phyloP scores from a whole-genome alignment of 1,140 invertebrate genomes.

The Helicoverpa armigera region DNA sequence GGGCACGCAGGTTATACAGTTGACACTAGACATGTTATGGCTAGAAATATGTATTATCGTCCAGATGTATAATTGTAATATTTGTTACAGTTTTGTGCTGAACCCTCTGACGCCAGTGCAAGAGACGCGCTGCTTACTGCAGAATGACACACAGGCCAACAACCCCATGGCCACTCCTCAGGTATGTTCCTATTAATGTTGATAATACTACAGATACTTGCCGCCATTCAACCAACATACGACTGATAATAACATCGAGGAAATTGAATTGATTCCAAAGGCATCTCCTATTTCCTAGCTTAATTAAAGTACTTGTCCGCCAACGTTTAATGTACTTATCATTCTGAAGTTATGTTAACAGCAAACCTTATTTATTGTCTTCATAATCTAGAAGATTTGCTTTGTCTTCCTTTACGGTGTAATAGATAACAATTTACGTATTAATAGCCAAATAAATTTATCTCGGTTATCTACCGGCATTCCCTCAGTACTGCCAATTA shows the following conservation, averaged over 20 bases:
- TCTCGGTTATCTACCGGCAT: constrained; percentile 51
- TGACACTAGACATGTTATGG: not conserved
- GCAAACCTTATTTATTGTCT: constrained; percentile 8
- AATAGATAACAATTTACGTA: constrained; percentile 37
- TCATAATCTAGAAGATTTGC: constrained; percentile 20
- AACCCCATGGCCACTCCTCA: constrained; percentile 94
- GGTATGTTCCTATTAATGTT: constrained; percentile 62
- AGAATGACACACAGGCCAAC: constrained; percentile 96
- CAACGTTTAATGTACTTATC: constrained; percentile 15
- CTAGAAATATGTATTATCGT: not conserved
- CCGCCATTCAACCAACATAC: not conserved
- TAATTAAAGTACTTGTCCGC: constrained; percentile 35
- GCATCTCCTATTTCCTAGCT: constrained; percentile 2
- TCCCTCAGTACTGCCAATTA: constrained; percentile 72
- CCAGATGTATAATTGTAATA: constrained; percentile 5
- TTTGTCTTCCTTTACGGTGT: constrained; percentile 31
- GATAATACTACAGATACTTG: not conserved
- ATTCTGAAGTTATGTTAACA: constrained; percentile 23
- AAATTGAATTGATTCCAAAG: constrained; percentile 32
- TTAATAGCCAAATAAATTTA: constrained; percentile 71
- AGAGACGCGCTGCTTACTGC: constrained; percentile 96
- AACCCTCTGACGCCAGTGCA: constrained; percentile 96
- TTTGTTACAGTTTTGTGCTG: constrained; percentile 92
- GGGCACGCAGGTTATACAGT: no score
- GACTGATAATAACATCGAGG: constrained; percentile 16